Conservation (phyloP, 2,888 invertebrate species). For the Synergus itoensis region DNA sequence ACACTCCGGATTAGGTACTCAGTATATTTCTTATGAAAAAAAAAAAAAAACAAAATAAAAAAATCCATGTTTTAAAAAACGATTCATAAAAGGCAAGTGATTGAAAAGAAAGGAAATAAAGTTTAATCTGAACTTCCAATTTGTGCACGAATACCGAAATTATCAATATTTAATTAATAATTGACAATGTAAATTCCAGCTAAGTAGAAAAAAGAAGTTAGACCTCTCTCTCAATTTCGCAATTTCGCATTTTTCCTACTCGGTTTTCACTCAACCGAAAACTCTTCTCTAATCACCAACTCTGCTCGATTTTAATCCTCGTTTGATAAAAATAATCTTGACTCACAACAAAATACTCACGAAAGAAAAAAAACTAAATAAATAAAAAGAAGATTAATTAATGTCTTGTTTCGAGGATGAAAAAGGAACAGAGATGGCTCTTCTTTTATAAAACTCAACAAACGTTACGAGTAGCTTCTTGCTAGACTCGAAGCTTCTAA, state of each 20-base stretch:
- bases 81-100: neutral
- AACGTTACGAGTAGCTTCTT: neutral
- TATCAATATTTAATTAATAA: constrained; percentile 18
- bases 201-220: constrained; percentile 16
- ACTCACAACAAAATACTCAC: neutral
- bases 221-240: constrained; percentile 14
- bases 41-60: neutral
- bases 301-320: neutral
- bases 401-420: neutral
- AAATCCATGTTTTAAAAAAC: neutral
- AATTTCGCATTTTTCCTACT: neutral
- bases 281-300: neutral
- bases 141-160: constrained; percentile 7
- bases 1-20: neutral
- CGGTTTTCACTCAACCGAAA: neutral
- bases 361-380: neutral
- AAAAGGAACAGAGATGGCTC: neutral
- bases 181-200: constrained; percentile 21
- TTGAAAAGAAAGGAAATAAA: neutral
- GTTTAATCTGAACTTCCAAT: constrained; percentile 7
- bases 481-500: neutral
- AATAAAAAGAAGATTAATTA: neutral
- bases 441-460: neutral
- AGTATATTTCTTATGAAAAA: neutral
- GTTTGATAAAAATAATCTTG: neutral